Percentiles rank a stretch among this genome's conserved stretches.
Evolutionary conservation across 2,113 vertebrate species (phyloP).

Genomic region (Sylvia atricapilla): DNA sequence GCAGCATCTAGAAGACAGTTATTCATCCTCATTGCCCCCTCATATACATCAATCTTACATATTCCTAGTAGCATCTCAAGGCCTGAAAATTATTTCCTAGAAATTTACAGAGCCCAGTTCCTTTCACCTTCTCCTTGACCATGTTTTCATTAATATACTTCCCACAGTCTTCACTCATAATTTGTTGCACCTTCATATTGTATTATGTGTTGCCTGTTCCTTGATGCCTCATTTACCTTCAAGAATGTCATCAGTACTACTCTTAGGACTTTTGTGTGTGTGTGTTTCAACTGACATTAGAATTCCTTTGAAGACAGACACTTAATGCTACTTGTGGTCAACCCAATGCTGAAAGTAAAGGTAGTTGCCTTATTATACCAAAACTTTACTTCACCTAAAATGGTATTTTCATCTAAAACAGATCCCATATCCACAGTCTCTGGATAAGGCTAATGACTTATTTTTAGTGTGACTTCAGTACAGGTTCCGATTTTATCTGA

Average conservation of each 20-base stretch:
- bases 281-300: background rate
- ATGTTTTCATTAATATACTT: background rate
- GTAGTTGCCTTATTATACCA: background rate
- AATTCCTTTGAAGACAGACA: background rate
- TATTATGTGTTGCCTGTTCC: background rate
- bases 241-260: background rate
- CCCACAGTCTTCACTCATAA: background rate
- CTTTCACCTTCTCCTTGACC: background rate
- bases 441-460: background rate
- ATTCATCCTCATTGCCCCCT: background rate
- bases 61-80: background rate
- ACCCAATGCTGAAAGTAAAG: background rate
- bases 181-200: background rate
- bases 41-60: background rate
- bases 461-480: background rate
- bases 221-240: background rate
- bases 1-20: background rate
- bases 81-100: background rate
- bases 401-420: background rate
- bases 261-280: background rate
- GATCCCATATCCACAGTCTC: background rate
- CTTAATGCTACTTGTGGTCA: background rate
- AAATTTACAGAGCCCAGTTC: background rate
- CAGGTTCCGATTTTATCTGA: background rate
- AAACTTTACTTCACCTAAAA: background rate